Conservation (phyloP, 2,797 vertebrate species). For the Huso huso region DNA sequence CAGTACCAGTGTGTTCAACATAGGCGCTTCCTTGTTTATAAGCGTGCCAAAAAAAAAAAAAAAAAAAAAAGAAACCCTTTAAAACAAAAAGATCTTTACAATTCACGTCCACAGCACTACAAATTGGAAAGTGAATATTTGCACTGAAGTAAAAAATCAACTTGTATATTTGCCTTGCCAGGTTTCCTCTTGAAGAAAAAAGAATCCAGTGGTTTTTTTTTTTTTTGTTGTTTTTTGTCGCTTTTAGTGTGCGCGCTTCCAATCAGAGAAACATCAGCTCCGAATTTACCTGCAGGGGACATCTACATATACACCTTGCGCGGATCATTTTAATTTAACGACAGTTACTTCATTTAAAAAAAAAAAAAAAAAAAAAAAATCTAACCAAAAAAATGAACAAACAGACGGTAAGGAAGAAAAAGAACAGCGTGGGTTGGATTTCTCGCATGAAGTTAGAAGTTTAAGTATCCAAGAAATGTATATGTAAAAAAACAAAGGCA, state of each 20-base stretch:
- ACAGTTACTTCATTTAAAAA: slow-evolving; percentile 16
- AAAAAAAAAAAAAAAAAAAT: slow-evolving; percentile 18
- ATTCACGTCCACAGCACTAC: slow-evolving; percentile 26
- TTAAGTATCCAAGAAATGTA: slow-evolving; percentile 33
- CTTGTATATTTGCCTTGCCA: not conserved
- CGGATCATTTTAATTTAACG: slow-evolving; percentile 46
- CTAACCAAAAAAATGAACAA: slow-evolving; percentile 20
- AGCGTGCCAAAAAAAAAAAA: slow-evolving; percentile 33
- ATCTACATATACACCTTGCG: slow-evolving; percentile 54
- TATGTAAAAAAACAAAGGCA: slow-evolving; percentile 26
- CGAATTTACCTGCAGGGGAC: slow-evolving; percentile 52
- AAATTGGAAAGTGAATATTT: slow-evolving; percentile 25
- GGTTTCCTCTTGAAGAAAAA: not conserved
- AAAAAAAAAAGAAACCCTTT: not conserved
- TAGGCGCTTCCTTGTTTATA: slow-evolving; percentile 57
- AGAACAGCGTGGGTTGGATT: slow-evolving; percentile 14
- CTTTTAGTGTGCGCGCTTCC: slow-evolving; percentile 33
- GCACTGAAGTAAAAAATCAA: slow-evolving; percentile 12
- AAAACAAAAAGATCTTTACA: slow-evolving; percentile 7
- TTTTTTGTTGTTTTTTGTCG: slow-evolving; percentile 13
- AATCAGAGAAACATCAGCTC: slow-evolving; percentile 38
- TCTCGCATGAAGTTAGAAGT: slow-evolving; percentile 17
- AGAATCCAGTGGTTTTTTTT: slow-evolving; percentile 38
- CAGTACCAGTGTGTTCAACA: slow-evolving; percentile 55
- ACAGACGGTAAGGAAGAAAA: slow-evolving; percentile 17